These are phyloP conservation scores for Cryptosula pallasiana DNA, from an alignment of 2,888 invertebrate genomes.

Conservation along the genomic window DNA sequence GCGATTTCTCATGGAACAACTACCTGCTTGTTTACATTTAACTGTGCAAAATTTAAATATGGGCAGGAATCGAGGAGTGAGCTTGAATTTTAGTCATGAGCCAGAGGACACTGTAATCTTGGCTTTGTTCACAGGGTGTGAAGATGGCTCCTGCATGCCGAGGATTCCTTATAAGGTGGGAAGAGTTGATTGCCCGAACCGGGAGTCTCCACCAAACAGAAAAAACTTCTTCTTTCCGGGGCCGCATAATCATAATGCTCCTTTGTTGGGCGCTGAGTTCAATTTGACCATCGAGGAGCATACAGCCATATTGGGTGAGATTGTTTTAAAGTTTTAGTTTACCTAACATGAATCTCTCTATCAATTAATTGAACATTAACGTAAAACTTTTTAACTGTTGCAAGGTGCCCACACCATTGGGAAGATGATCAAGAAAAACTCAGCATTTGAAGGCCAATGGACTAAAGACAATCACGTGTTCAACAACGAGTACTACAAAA, in stretches of 20 bases:
- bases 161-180: background rate
- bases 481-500: slow-evolving; percentile 21
- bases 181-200: slow-evolving; percentile 7
- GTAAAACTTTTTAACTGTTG: no score
- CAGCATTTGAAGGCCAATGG: slow-evolving; percentile 19
- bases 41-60: no score
- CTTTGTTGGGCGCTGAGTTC: slow-evolving; percentile 5
- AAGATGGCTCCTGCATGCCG: background rate
- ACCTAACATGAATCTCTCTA: no score
- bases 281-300: slow-evolving; percentile 18
- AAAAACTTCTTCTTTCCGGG: slow-evolving; percentile 20
- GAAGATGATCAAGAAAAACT: slow-evolving; percentile 17
- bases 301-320: slow-evolving; percentile 10
- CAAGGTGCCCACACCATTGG: slow-evolving; percentile 22
- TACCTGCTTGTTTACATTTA: no score
- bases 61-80: no score
- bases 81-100: no score
- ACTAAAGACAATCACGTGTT: slow-evolving; percentile 11
- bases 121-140: slow-evolving; percentile 8
- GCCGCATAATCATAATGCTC: slow-evolving; percentile 14
- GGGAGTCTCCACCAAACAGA: slow-evolving; percentile 9
- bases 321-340: no score
- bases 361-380: no score
- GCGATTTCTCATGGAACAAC: no score
- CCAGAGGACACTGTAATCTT: no score